Conservation (phyloP, 2,888 invertebrate species). For the Agrypnus murinus region DNA sequence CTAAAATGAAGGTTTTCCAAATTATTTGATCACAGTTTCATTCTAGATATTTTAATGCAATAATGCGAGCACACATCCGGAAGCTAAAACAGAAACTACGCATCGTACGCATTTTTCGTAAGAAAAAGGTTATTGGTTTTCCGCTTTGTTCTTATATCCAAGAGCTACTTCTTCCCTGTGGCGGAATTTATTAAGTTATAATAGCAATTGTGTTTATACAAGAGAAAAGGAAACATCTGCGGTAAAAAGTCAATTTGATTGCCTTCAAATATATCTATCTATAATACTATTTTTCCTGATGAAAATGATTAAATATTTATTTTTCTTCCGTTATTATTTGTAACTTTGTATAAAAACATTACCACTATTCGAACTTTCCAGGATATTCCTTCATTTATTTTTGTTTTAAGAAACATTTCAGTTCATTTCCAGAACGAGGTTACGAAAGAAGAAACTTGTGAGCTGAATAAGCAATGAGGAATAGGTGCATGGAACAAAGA, state of each 20-base stretch:
- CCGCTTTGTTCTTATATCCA: background rate
- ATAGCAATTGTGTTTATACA: conserved; percentile 21
- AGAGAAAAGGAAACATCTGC: conserved; percentile 15
- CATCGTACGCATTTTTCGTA: conserved; percentile 9
- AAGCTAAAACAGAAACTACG: conserved; percentile 5
- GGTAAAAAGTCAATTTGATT: conserved; percentile 20
- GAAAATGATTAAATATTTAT: conserved; percentile 14
- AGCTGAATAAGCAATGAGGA: conserved; percentile 20
- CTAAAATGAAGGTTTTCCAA: too few relatives aligned
- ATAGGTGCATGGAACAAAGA: conserved; percentile 18
- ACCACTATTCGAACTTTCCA: background rate
- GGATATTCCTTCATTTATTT: conserved; percentile 25
- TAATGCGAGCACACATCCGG: background rate
- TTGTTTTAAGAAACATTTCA: conserved; percentile 29
- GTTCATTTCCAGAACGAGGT: conserved; percentile 24
- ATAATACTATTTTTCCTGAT: background rate
- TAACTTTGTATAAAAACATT: background rate
- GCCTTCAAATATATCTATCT: background rate
- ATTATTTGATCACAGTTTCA: too few relatives aligned
- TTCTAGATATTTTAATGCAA: too few relatives aligned
- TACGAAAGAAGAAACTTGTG: conserved; percentile 18
- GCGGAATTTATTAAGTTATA: conserved; percentile 29
- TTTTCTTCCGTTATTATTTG: background rate
- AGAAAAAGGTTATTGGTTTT: conserved; percentile 19
- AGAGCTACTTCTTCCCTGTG: conserved; percentile 8